Evolutionary conservation across 2,888 invertebrate species (phyloP).

Genomic region (Chrysina gloriosa): DNA sequence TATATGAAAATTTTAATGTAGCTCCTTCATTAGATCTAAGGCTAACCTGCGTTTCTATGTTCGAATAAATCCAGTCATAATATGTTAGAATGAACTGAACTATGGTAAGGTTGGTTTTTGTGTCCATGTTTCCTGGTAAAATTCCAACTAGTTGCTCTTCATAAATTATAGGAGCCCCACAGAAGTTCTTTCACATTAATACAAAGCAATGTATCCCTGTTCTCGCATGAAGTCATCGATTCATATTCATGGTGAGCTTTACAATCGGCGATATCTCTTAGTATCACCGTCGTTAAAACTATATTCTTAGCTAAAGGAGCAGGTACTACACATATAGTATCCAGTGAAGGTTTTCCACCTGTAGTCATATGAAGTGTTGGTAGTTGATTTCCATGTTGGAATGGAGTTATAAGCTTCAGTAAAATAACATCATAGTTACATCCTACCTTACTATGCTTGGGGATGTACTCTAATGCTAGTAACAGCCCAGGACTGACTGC

Average conservation of each 20-base stretch:
- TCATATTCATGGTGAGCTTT: background rate
- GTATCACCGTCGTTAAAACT: background rate
- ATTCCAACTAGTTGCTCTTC: background rate
- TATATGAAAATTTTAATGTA: background rate
- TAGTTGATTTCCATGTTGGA: background rate
- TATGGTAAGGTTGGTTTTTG: background rate
- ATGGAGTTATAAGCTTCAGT: background rate
- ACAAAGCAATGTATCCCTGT: background rate
- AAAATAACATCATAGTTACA: conserved; percentile 11
- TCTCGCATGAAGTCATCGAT: background rate
- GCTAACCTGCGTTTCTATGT: background rate
- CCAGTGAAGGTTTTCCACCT: background rate
- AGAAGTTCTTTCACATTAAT: background rate
- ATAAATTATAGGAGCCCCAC: conserved; percentile 5
- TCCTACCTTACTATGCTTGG: background rate
- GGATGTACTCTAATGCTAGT: background rate
- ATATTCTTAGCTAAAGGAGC: background rate
- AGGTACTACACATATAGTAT: background rate
- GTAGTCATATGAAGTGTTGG: background rate
- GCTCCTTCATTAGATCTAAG: background rate
- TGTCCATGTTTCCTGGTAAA: background rate
- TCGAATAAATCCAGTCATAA: background rate
- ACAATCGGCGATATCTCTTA: background rate
- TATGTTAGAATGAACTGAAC: background rate
- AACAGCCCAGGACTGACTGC: background rate